Evolutionary conservation across 2,797 vertebrate genomes (phyloP), one percentile per base, ranked within the genome.

Genomic region (Apogon hyalosoma): DNA sequence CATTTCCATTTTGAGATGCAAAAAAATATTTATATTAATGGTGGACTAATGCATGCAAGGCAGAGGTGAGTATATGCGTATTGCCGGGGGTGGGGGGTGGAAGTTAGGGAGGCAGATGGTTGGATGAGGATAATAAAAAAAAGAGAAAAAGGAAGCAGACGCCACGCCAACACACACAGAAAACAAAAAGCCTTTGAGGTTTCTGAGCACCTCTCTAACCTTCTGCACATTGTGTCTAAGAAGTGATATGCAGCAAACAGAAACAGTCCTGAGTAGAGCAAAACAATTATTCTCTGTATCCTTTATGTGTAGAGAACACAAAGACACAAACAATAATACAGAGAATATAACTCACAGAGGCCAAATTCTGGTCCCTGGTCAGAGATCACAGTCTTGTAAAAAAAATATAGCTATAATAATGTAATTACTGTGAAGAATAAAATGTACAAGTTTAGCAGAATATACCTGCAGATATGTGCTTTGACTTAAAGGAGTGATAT

Each of bases 1-100:
- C 69, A 92, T 93, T 94, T 91, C 83, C 90, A 94, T 93, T 89
- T 82, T 78, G 81, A 63, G 42, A 85, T 90, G 86, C 81, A 87
- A 88, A 89, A 28, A 90, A 83, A 72, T 48, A 92, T 91, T 86
- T 83, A 85, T 90, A 87, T 85, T 90, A 91, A 92, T 87, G 77
- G 81, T 59, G 84, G 84, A 81, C 87, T 87, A 90, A 91, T 92
- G 83, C 85, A 90, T 88, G 89, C 73, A 5, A 75, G 39, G 82
- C 46, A 59, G 63, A 59, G 18, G 62, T n/a, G 72, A 36, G 70
- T 56, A 57, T 47, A 7, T 57, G 75, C 59, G 72, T 72, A 69
- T 64, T 48, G 52, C 56, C 33, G 41, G 13, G 14, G 51, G 51
- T 5, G 16, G 52, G 40, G 76, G 10, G 18, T 69, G 75, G n/a